Percentiles rank a stretch among this genome's conserved stretches.
phyloP scores from a whole-genome alignment of 2,888 invertebrate species.

The Ectemnius continuus region DNA sequence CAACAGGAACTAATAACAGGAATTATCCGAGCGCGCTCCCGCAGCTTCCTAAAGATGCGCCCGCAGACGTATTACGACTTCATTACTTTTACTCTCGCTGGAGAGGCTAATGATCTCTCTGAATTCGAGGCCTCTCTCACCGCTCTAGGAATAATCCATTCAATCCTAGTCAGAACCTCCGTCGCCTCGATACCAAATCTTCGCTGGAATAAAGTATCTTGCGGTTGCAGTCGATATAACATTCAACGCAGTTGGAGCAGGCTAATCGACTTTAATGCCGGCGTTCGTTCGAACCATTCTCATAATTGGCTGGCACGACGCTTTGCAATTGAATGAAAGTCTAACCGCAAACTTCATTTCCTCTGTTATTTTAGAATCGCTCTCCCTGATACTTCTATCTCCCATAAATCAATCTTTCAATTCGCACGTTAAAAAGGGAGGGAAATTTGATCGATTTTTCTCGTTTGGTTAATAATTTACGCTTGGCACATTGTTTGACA shows the following conservation, averaged over 20 bases:
- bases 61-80: not conserved
- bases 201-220: slow-evolving; percentile 16
- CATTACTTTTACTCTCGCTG: slow-evolving; percentile 14
- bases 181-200: not conserved
- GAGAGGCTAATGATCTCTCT: slow-evolving; percentile 5
- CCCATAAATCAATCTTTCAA: not conserved
- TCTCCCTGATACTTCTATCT: not conserved
- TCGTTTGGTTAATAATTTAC: no score
- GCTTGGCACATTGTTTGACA: slow-evolving; percentile 1
- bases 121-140: slow-evolving; percentile 12
- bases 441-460: no score
- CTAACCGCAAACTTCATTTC: not conserved
- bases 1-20: slow-evolving; percentile 9
- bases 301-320: no score
- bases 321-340: not conserved
- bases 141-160: slow-evolving; percentile 6
- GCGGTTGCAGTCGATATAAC: slow-evolving; percentile 34
- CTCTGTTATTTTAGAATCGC: not conserved
- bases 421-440: no score
- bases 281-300: no score
- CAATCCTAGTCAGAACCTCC: not conserved
- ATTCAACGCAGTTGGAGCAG: slow-evolving; percentile 26
- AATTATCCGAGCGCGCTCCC: slow-evolving; percentile 8
- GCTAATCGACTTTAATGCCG: slow-evolving; percentile 32
- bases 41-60: not conserved